Conservation (phyloP, 2,888 invertebrate species). For the Tinea trinotella region DNA sequence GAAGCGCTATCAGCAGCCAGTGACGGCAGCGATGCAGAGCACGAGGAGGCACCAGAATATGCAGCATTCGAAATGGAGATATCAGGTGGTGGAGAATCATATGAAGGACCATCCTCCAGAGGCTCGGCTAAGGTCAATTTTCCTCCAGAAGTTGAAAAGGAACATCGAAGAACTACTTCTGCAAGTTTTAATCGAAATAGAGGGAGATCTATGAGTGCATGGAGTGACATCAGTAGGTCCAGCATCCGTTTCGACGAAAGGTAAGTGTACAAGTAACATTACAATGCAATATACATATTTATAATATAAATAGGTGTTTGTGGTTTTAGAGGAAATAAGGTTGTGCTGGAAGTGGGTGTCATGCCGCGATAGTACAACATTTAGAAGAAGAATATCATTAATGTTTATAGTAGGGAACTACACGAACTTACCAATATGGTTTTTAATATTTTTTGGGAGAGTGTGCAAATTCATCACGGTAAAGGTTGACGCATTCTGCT, state of each 20-base stretch:
- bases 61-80: constrained; percentile 60
- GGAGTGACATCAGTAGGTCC: constrained; percentile 89
- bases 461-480: constrained; percentile 36
- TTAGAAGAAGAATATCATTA: constrained; percentile 7
- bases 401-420: constrained; percentile 24
- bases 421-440: constrained; percentile 43
- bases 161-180: constrained; percentile 55
- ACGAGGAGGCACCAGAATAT: constrained; percentile 55
- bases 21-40: constrained; percentile 59
- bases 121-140: constrained; percentile 78
- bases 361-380: constrained; percentile 1
- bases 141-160: constrained; percentile 70
- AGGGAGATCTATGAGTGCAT: constrained; percentile 87
- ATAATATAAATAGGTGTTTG: neutral
- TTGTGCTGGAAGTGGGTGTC: constrained; percentile 2
- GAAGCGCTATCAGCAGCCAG: constrained; percentile 64
- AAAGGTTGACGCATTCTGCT: constrained; percentile 47
- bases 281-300: neutral
- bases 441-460: constrained; percentile 22
- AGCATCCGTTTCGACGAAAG: constrained; percentile 86
- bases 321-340: neutral
- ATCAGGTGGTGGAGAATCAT: constrained; percentile 55
- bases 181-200: constrained; percentile 67
- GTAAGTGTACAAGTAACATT: constrained; percentile 44
- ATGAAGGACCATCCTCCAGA: constrained; percentile 55